Percentiles rank a stretch among this genome's conserved stretches.
These are phyloP conservation scores for Drosophila sulfurigaster DNA, from an alignment of 1,140 invertebrate genomes.

Conservation along the genomic window DNA sequence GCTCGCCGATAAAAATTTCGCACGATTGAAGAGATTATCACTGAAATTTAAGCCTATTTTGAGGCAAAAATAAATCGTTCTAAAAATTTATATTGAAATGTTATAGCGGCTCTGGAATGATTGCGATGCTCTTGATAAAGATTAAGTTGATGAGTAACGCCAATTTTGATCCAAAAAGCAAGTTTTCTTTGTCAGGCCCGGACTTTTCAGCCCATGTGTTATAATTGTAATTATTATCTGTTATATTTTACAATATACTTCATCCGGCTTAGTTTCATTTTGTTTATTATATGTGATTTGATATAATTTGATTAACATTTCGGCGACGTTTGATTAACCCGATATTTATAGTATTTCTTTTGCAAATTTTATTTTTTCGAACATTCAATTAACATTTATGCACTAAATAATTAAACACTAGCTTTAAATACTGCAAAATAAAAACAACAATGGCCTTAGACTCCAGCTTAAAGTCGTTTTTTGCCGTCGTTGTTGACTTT, in stretches of 20 bases:
- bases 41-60: too few species aligned
- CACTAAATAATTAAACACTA: constrained; percentile 46
- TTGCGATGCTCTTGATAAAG: too few species aligned
- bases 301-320: constrained; percentile 33
- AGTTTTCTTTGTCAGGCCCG: too few species aligned
- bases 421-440: constrained; percentile 21
- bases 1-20: too few species aligned
- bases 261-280: neutral
- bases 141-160: too few species aligned
- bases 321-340: constrained; percentile 1
- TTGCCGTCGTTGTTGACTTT: constrained; percentile 20
- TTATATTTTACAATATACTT: constrained; percentile 2
- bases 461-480: neutral
- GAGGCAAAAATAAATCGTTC: too few species aligned
- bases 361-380: constrained; percentile 18
- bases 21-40: too few species aligned
- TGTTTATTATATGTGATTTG: constrained; percentile 38
- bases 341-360: constrained; percentile 29
- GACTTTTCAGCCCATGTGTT: too few species aligned
- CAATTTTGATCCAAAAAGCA: too few species aligned
- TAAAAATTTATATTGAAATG: too few species aligned
- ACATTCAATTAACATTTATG: constrained; percentile 38
- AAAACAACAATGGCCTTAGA: constrained; percentile 28
- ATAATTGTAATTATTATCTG: too few species aligned
- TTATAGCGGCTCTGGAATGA: too few species aligned